Evolutionary conservation across 2,797 vertebrate genomes (phyloP), one percentile per base, ranked within the genome.

Genomic region (Lophura swinhoii): DNA sequence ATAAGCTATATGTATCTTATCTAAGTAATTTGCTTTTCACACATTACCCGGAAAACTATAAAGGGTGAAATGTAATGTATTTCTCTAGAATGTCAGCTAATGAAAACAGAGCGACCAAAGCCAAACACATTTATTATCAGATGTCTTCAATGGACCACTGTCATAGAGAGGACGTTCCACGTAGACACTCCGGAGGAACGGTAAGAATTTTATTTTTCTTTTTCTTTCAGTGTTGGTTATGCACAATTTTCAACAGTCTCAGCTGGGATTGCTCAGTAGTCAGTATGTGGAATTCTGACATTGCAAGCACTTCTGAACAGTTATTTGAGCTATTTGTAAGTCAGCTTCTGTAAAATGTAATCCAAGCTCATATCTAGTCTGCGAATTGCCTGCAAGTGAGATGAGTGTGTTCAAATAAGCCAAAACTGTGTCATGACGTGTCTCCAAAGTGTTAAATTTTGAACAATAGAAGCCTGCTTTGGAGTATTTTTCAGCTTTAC

Each of bases 81-180:
- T 94, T 97, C 97, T 95, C 69, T 96, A 99, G 99, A 99, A 99
- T 99, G 99, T 97, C 99, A 99, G 78, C 97, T 99, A 97, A 99
- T 99, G 99, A 99, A 99, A 98, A 99, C 99, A 90, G 99, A 99
- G 97, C 98, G 99, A 98, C 99, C 99, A 94, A 99, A 99, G 98
- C 98, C 99, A 89, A 99, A 99, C 97, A 99, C 99, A 67, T 99
- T 99, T 97, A 99, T 99, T 97, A 99, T 99, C 95, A 98, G 99
- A 98, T 99, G 99, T 98, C 99, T 99, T 87, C 99, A 99, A 96
- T 99, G 99, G 99, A 99, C 99, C 96, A 99, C 99, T 37, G 99
- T 99, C 92, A 99, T 99, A 95, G 99, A 99, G 96, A 98, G 99
- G 94, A 99, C 99, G 24, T 99, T 99, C 97, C 99, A 99, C 0